Conservation (phyloP, 35 echinoderm and acorn worm species). For the Stichopus chloronotus region DNA sequence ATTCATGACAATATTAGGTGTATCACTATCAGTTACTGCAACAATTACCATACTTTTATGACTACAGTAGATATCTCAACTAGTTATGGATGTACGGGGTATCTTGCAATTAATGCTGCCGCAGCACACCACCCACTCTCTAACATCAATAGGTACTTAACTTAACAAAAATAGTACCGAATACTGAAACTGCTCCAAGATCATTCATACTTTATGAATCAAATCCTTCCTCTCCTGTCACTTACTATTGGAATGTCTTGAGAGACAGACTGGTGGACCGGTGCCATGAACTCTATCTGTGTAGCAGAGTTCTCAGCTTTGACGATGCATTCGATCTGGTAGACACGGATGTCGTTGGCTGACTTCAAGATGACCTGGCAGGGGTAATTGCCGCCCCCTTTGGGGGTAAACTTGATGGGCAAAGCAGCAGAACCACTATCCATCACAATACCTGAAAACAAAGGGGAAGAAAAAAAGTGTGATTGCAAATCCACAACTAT, state of each 20-base stretch:
- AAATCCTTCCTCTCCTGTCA: neutral
- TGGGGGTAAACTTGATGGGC: constrained; percentile 87
- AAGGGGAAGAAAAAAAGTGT: constrained; percentile 8
- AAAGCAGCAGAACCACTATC: constrained; percentile 72
- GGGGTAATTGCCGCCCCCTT: constrained; percentile 91
- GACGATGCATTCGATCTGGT: constrained; percentile 87
- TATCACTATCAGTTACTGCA: neutral
- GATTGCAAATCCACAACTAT: neutral
- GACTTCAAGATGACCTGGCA: constrained; percentile 84
- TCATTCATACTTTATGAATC: too few species aligned
- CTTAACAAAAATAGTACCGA: too few species aligned
- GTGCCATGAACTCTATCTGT: constrained; percentile 94
- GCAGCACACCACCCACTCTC: neutral
- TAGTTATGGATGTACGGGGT: neutral
- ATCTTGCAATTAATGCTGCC: neutral
- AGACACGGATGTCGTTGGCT: constrained; percentile 84
- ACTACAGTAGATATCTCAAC: too few species aligned
- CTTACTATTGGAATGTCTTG: constrained; percentile 97
- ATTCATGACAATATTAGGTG: neutral
- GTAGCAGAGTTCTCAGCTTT: constrained; percentile 87
- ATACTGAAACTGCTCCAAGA: too few species aligned
- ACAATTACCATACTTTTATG: too few species aligned
- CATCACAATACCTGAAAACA: constrained; percentile 74
- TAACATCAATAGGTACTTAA: neutral
- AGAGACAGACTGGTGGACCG: constrained; percentile 94